A percentile compares a stretch with the other conserved stretches of the same genome.
phyloP scores from a whole-genome alignment of 2,888 invertebrate species.

The Drosophila macrospina region DNA sequence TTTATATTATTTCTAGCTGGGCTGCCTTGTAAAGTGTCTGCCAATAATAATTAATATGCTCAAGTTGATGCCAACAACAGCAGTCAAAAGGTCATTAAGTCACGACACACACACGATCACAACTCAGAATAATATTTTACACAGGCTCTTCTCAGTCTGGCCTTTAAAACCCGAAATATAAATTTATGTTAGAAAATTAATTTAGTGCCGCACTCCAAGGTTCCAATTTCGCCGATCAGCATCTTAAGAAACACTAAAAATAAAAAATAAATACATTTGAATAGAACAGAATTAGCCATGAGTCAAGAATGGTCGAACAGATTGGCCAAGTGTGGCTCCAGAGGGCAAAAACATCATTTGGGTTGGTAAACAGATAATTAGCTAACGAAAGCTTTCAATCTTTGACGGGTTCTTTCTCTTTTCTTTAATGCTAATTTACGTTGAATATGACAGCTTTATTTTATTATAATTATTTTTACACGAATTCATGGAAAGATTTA shows the following conservation, averaged over 20 bases:
- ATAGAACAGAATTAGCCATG: constrained; percentile 61
- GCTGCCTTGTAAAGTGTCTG: constrained; percentile 61
- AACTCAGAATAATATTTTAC: constrained; percentile 50
- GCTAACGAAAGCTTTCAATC: constrained; percentile 48
- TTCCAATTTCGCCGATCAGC: constrained; percentile 51
- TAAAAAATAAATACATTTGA: constrained; percentile 8
- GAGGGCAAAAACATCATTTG: constrained; percentile 64
- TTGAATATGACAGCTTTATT: constrained; percentile 61
- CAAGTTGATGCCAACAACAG: constrained; percentile 36
- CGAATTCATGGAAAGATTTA: constrained; percentile 17
- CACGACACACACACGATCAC: constrained; percentile 43
- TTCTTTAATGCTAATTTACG: constrained; percentile 67
- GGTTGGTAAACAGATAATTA: constrained; percentile 38
- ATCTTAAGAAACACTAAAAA: constrained; percentile 32
- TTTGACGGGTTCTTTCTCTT: constrained; percentile 44
- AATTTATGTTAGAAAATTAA: constrained; percentile 74
- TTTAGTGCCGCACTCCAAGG: constrained; percentile 45
- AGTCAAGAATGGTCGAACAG: constrained; percentile 45
- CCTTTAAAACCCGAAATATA: constrained; percentile 46
- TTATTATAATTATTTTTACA: constrained; percentile 45
- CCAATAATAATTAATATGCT: constrained; percentile 72
- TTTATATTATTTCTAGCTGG: constrained; percentile 29
- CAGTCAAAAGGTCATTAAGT: constrained; percentile 71
- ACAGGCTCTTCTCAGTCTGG: constrained; percentile 26
- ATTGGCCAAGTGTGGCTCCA: constrained; percentile 37